phyloP scores from a whole-genome alignment of 2,888 invertebrate genomes.

The Hydraecia micacea region DNA sequence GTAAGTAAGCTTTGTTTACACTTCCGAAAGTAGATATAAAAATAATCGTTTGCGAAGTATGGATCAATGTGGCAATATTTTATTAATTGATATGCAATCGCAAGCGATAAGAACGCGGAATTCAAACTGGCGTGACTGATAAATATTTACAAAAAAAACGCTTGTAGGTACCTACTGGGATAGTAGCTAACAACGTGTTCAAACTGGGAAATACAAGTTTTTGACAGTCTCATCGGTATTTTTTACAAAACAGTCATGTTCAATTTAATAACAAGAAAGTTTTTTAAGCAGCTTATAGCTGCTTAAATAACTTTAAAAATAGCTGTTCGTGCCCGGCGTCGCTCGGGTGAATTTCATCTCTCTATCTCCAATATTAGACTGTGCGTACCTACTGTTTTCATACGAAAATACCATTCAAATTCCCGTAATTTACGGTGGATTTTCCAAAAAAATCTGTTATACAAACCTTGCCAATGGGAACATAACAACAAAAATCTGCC shows the following conservation, averaged over 20 bases:
- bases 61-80: slow-evolving; percentile 30
- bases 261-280: not conserved
- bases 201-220: not conserved
- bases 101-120: slow-evolving; percentile 40
- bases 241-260: not conserved
- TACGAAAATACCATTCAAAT: not conserved
- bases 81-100: slow-evolving; percentile 41
- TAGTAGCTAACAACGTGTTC: not conserved
- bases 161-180: not conserved
- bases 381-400: not conserved
- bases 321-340: not conserved
- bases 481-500: not conserved
- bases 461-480: no score
- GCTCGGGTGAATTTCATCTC: not conserved
- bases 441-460: not conserved
- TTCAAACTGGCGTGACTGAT: slow-evolving; percentile 11
- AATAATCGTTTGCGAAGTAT: not conserved
- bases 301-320: not conserved
- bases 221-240: not conserved
- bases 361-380: not conserved
- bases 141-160: slow-evolving; percentile 9
- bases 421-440: not conserved
- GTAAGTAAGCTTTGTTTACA: slow-evolving; percentile 34
- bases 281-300: no score
- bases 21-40: slow-evolving; percentile 9